Base-by-base conservation (phyloP, 1,140 invertebrate species). In the Plutomurus gul region DNA sequence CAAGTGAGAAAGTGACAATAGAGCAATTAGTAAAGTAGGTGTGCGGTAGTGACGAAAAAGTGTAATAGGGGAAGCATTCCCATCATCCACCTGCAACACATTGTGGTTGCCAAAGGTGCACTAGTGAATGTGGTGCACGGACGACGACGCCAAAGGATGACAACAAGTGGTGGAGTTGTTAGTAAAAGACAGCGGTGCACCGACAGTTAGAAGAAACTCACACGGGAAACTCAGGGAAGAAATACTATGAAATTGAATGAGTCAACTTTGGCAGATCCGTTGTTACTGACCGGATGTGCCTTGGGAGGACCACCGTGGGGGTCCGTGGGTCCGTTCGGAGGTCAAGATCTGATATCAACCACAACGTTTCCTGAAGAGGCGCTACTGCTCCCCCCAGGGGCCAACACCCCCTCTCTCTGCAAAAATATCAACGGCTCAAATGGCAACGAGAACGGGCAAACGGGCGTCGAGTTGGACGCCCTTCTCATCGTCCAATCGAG, bases 401-500 rank as follows among this genome's bases (percentile, higher is more conserved):
- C 16, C 13, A 75, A 49, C 72, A 47, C 72, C 5, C 46, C 39
- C 4, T 75, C 56, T 33, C 56, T 65, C 27, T 65, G 56, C 37
- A 73, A 73, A 73, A 73, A 40, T 27, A 72, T 72, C n/a, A 22
- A 27, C 36, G 70, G 70, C 18, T 16, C 8, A 37, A 46, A 25
- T 8, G 77, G 77, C 10, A 49, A 25, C 37, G 77, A 49, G n/a
- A 37, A n/a, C n/a, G 70, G 65, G 16, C 65, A 49, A 18, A 72
- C 70, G 18, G 70, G 51, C 18, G 78, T 79, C 16, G 78, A 79
- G 40, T 47, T 79, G 49, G 78, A 79, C 56, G 78, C 78, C 10
- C 49, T 79, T 25, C 73, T 79, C n/a, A 75, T 79, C 16, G 78
- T 79, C 25, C 72, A 74, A 37, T 72, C 39, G 2, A 85, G 89